Conservation (phyloP, 2,797 vertebrate species). For the Hyperoplus lanceolatus region DNA sequence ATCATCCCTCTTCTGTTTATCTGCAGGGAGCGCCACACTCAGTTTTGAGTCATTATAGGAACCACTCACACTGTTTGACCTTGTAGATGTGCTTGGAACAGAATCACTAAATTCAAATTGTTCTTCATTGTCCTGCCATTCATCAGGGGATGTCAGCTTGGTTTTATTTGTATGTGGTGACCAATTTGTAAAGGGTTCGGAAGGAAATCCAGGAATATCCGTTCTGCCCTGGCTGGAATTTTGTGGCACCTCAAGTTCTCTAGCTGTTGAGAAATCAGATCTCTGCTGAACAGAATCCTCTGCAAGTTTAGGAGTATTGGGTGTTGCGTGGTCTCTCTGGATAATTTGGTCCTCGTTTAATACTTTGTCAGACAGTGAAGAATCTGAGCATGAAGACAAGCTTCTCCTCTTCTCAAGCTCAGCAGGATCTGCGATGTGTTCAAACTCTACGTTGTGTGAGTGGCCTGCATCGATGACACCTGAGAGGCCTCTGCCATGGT, state of each 20-base stretch:
- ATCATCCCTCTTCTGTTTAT: constrained; percentile 36
- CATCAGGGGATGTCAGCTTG: constrained; percentile 54
- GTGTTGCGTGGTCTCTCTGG: constrained; percentile 2
- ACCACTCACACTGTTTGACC: constrained; percentile 60
- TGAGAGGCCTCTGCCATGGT: constrained; percentile 36
- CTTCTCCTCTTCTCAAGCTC: constrained; percentile 55
- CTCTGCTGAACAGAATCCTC: constrained; percentile 65
- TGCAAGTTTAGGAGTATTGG: constrained; percentile 32
- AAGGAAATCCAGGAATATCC: constrained; percentile 52
- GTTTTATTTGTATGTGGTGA: constrained; percentile 37
- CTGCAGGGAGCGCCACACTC: constrained; percentile 12
- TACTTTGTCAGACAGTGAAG: constrained; percentile 58
- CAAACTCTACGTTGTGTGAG: constrained; percentile 59
- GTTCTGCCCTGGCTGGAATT: constrained; percentile 15
- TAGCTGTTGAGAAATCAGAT: constrained; percentile 35
- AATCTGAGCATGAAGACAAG: constrained; percentile 69
- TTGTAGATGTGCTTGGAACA: constrained; percentile 59
- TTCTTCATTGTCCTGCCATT: constrained; percentile 80
- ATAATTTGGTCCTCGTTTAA: constrained; percentile 28
- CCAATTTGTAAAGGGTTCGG: constrained; percentile 72
- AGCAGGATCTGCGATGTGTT: constrained; percentile 71
- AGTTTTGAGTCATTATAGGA: constrained; percentile 54
- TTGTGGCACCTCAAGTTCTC: constrained; percentile 19
- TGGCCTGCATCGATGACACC: neutral
- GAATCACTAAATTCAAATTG: constrained; percentile 86